A percentile compares a stretch with the other conserved stretches of the same genome.
These are phyloP conservation scores for Noctilio leporinus DNA, from an alignment of 2,113 vertebrate genomes.

Conservation along the genomic window DNA sequence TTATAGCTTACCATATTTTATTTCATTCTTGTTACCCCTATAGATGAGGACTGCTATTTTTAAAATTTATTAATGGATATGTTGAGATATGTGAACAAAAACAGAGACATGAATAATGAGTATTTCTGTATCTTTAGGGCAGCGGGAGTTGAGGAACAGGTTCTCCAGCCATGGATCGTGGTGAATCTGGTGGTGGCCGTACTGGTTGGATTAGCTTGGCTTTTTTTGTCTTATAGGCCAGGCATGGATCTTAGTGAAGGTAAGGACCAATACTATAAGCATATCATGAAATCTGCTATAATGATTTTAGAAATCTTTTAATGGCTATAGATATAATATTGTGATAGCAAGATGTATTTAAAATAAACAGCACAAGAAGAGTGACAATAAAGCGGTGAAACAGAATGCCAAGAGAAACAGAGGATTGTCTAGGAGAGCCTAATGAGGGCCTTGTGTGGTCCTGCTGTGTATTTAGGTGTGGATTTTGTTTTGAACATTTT, in stretches of 20 bases:
- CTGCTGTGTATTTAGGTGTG: background rate
- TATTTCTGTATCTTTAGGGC: constrained; percentile 76
- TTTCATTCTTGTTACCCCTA: constrained; percentile 14
- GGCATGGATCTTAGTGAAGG: constrained; percentile 91
- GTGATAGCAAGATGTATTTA: background rate
- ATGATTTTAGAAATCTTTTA: constrained; percentile 12
- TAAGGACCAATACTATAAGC: constrained; percentile 59
- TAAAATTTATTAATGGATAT: background rate
- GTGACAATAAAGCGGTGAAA: background rate
- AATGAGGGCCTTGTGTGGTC: background rate
- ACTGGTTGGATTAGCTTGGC: constrained; percentile 91
- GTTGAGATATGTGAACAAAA: background rate
- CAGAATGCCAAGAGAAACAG: background rate
- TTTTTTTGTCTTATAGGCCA: constrained; percentile 87
- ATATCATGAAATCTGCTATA: background rate
- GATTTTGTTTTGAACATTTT: background rate
- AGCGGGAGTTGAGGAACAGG: constrained; percentile 82
- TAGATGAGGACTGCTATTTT: background rate
- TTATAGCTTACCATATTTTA: constrained; percentile 11
- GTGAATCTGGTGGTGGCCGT: constrained; percentile 93
- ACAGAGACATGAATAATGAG: constrained; percentile 28
- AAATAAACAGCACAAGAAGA: constrained; percentile 6
- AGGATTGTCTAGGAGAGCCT: background rate
- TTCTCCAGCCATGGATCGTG: constrained; percentile 91
- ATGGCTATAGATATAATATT: background rate